Evolutionary conservation across 1,140 invertebrate genomes (phyloP).

Genomic region (Drosophila repleta): DNA sequence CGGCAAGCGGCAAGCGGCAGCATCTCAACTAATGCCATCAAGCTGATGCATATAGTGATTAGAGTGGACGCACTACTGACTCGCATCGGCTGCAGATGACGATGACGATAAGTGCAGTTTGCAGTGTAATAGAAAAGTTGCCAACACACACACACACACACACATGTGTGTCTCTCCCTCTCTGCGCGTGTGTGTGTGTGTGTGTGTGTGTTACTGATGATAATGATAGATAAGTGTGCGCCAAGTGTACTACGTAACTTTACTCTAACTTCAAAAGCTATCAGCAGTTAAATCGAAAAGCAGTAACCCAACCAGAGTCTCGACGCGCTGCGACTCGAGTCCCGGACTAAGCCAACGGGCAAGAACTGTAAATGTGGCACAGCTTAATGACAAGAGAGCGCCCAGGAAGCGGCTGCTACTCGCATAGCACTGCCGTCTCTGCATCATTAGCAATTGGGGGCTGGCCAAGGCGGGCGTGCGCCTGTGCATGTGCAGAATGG

Average conservation of each 20-base stretch:
- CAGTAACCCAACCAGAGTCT: slow-evolving; percentile 50
- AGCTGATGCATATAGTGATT: slow-evolving; percentile 82
- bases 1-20: slow-evolving; percentile 15
- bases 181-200: slow-evolving; percentile 35
- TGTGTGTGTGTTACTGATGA: slow-evolving; percentile 64
- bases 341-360: slow-evolving; percentile 59
- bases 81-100: slow-evolving; percentile 57
- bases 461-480: slow-evolving; percentile 55
- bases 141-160: slow-evolving; percentile 42
- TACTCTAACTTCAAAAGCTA: slow-evolving; percentile 80
- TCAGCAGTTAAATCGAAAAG: slow-evolving; percentile 82
- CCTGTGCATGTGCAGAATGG: slow-evolving; percentile 21
- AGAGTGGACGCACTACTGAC: slow-evolving; percentile 72
- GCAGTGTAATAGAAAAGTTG: slow-evolving; percentile 77
- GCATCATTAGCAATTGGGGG: slow-evolving; percentile 80
- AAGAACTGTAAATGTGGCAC: slow-evolving; percentile 77
- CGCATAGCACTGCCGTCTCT: slow-evolving; percentile 16
- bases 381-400: slow-evolving; percentile 75
- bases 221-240: slow-evolving; percentile 83
- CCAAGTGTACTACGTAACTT: slow-evolving; percentile 79
- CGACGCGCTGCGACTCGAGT: slow-evolving; percentile 1
- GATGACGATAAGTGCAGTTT: slow-evolving; percentile 79
- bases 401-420: slow-evolving; percentile 54
- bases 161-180: slow-evolving; percentile 27
- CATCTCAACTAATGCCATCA: slow-evolving; percentile 79